Evolutionary conservation across 1,140 invertebrate species (phyloP), one percentile per base, ranked within the genome.

Genomic region (Acromyrmex heyeri): DNA sequence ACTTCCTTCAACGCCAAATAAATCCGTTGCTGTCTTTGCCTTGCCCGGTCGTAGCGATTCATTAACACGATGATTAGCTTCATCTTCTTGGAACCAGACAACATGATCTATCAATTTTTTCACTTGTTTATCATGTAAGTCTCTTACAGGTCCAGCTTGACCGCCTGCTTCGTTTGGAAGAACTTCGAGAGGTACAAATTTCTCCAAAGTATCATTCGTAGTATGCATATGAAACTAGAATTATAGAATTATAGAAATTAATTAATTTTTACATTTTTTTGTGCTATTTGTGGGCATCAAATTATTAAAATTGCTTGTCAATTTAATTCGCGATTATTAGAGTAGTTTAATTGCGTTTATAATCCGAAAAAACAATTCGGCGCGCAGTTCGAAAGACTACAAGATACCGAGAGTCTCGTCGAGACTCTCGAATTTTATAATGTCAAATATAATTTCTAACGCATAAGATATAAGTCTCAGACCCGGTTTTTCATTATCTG

Each of bases 1-100:
- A 21, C 96, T 97, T 2, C 97, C 97, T 91, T 97, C 96, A 1
- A 97, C 95, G 10, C 97, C 96, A 88, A 97, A 97, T 5, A 97
- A 94, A 83, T 96, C 96, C 0, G 95, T 95, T 2, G 95, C 95
- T 53, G 95, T 96, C 92, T 97, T 97, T 6, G 96, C 96, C 88
- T 97, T 97, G 2, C 96, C 97, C 0, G 96, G 96, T 59, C 97
- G 92, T 64, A 96, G 93, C 14, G 95, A 95, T 85, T 97, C 97
- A 44, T 96, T 95, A 0, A 97, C 96, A 62, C 96, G 94, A 87
- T 95, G 95, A 18, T 91, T 94, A 64, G 95, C 95, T 90, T 97
- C 96, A 44, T 96, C 96, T 0, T 95, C 92, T 8, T 95, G 65
- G 77, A 96, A 96, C 92, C 95, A 96, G 5, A 95, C 93, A 2